Percentiles rank a stretch among this genome's conserved stretches.
phyloP scores from a whole-genome alignment of 2,797 vertebrate species.

The Lindbergichthys nudifrons region DNA sequence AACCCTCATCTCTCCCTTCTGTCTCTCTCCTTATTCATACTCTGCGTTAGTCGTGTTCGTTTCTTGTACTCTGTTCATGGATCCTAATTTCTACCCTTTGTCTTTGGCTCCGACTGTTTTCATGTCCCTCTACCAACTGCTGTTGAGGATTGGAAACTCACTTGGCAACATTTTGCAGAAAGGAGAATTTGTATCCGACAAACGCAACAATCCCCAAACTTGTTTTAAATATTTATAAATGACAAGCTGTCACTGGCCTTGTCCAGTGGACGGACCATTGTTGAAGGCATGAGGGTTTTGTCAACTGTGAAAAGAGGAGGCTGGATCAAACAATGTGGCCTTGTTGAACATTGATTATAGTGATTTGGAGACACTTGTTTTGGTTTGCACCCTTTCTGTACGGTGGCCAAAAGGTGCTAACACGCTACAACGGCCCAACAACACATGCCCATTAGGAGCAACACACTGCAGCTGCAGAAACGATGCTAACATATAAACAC shows the following conservation, averaged over 20 bases:
- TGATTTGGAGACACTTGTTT: constrained; percentile 33
- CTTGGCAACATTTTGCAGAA: constrained; percentile 12
- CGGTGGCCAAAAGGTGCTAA: too few relatives aligned
- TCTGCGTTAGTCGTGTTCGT: constrained; percentile 3
- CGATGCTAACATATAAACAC: too few relatives aligned
- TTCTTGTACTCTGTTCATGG: background rate
- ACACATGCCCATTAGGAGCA: too few relatives aligned
- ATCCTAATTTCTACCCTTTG: background rate
- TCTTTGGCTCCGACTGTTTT: constrained; percentile 33
- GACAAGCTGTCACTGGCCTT: constrained; percentile 49
- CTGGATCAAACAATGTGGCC: constrained; percentile 17
- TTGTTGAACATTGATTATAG: constrained; percentile 47
- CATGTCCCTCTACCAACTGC: constrained; percentile 3
- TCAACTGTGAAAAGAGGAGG: constrained; percentile 20
- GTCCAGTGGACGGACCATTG: constrained; percentile 20
- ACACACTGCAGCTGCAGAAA: too few relatives aligned
- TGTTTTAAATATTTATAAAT: constrained; percentile 42
- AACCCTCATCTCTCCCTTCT: background rate
- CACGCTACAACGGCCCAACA: too few relatives aligned
- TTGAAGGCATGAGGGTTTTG: constrained; percentile 47
- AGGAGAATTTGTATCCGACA: constrained; percentile 10
- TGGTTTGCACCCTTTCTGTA: too few relatives aligned
- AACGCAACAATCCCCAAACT: constrained; percentile 3
- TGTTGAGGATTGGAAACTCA: constrained; percentile 19
- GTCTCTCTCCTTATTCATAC: background rate